Evolutionary conservation across 2,113 vertebrate genomes (phyloP).

Genomic region (Caloenas nicobarica): DNA sequence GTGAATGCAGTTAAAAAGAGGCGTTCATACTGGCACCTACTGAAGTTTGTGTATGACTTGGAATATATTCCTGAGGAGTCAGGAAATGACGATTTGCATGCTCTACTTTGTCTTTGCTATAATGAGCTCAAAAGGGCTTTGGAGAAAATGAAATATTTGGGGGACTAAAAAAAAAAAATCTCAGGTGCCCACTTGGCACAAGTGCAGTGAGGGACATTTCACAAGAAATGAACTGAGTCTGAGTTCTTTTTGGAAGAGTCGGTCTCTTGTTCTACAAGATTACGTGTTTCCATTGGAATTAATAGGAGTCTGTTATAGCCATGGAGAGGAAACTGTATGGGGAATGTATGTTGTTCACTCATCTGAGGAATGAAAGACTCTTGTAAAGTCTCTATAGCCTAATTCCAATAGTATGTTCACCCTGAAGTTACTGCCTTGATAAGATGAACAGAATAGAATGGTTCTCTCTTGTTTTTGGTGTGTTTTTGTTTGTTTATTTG

Average conservation of each 20-base stretch:
- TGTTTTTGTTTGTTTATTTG: rapidly evolving
- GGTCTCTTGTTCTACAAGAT: neutral
- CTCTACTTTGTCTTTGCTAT: neutral
- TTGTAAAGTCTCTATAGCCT: neutral
- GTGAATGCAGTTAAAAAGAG: neutral
- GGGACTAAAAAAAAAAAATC: neutral
- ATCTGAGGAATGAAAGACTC: neutral
- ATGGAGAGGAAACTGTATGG: neutral
- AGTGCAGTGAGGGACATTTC: neutral
- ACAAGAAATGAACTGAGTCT: neutral
- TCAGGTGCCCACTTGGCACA: neutral
- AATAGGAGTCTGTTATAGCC: neutral
- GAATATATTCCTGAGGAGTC: neutral
- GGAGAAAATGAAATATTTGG: neutral
- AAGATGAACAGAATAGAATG: neutral
- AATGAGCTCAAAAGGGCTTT: neutral
- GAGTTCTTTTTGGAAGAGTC: neutral
- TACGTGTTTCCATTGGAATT: neutral
- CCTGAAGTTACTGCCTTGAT: neutral
- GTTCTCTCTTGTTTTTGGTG: no score
- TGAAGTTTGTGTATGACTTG: neutral
- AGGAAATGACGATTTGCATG: neutral
- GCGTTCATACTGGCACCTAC: neutral
- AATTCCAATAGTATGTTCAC: neutral
- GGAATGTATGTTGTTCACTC: neutral